These are phyloP conservation scores for Athalia cordata DNA, from an alignment of 2,888 invertebrate species.

Conservation along the genomic window DNA sequence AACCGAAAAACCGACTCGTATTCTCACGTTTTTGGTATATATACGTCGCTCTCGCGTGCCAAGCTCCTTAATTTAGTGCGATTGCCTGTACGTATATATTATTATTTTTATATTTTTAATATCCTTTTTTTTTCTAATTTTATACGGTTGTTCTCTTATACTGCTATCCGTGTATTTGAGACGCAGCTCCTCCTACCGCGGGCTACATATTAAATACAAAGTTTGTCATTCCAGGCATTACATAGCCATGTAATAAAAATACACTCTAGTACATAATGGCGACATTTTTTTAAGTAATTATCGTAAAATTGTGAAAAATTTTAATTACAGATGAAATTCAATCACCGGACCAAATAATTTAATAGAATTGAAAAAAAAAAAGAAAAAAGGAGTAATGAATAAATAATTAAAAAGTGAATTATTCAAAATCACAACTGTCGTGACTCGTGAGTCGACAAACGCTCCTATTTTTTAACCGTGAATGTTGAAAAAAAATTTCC, in stretches of 20 bases:
- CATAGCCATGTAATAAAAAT: not conserved
- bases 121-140: not conserved
- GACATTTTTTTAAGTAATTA: not conserved
- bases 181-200: not conserved
- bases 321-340: conserved; percentile 22
- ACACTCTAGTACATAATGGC: conserved; percentile 2
- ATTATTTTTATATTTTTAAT: not conserved
- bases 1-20: not conserved
- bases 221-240: not conserved
- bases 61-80: conserved; percentile 41
- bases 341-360: conserved; percentile 10
- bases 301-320: conserved; percentile 29
- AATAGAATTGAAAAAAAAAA: not conserved
- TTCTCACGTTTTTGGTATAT: conserved; percentile 2
- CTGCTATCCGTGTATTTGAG: not conserved
- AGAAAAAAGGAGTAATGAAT: too few species aligned
- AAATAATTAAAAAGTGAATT: too few species aligned
- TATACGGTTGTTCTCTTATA: too few species aligned
- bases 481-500: too few species aligned
- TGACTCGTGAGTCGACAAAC: too few species aligned
- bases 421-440: too few species aligned
- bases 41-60: conserved; percentile 38
- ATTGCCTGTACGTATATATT: conserved; percentile 10
- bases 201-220: not conserved
- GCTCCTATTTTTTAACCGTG: too few species aligned